These are phyloP conservation scores for Eristalis tenax DNA, from an alignment of 2,888 invertebrate genomes.

Conservation along the genomic window DNA sequence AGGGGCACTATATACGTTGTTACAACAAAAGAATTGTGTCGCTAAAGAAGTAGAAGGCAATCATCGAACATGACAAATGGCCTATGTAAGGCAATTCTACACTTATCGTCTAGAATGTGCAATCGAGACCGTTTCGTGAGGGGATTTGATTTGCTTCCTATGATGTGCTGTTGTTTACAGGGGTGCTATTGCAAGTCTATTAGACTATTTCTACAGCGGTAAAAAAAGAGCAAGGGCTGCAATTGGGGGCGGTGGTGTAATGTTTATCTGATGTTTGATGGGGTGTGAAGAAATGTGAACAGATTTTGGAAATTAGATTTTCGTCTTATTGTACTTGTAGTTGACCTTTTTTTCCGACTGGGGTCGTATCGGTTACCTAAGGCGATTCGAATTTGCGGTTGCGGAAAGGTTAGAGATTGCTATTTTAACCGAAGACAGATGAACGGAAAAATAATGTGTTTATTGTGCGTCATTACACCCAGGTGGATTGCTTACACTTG, in stretches of 20 bases:
- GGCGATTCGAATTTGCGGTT: not conserved
- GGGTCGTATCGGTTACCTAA: not conserved
- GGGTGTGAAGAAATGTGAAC: constrained; percentile 81
- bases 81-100: constrained; percentile 22
- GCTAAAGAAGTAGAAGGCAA: constrained; percentile 32
- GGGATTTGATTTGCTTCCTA: constrained; percentile 70
- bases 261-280: constrained; percentile 79
- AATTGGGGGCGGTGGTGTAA: constrained; percentile 50
- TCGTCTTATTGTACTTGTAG: not conserved
- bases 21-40: constrained; percentile 30
- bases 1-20: constrained; percentile 15
- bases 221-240: constrained; percentile 73
- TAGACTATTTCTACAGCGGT: constrained; percentile 43
- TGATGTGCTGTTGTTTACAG: constrained; percentile 23
- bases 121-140: constrained; percentile 74
- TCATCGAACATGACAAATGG: constrained; percentile 64
- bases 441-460: not conserved
- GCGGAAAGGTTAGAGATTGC: not conserved
- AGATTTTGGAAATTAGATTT: constrained; percentile 75
- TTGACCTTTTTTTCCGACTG: constrained; percentile 3
- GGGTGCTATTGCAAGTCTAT: constrained; percentile 55
- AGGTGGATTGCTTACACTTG: not conserved
- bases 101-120: constrained; percentile 41
- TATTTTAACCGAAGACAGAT: not conserved
- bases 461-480: not conserved